Conservation (phyloP, 1,140 invertebrate genomes). For the Papilio glaucus region DNA sequence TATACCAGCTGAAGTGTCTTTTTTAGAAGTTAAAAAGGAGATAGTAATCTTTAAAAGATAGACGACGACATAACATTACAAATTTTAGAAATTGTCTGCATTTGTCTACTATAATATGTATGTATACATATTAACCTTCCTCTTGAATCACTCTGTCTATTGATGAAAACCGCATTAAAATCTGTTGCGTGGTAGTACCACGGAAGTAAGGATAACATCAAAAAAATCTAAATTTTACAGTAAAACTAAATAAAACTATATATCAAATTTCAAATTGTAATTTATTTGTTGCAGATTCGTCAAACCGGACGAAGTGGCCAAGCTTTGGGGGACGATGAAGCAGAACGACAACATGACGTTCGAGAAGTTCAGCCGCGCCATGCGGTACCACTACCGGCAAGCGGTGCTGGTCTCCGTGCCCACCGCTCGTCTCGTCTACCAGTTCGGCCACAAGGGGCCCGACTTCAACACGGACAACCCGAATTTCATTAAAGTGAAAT, state of each 20-base stretch:
- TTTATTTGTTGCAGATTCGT: constrained; percentile 87
- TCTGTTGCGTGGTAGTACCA: too few species aligned
- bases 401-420: constrained; percentile 91
- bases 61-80: too few species aligned
- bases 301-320: constrained; percentile 94
- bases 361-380: constrained; percentile 96
- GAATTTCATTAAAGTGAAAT: constrained; percentile 84
- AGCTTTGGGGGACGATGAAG: constrained; percentile 94
- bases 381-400: constrained; percentile 96
- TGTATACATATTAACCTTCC: too few species aligned
- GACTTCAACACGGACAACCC: constrained; percentile 89
- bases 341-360: constrained; percentile 96
- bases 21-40: too few species aligned
- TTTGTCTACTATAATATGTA: too few species aligned
- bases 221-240: too few species aligned
- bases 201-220: too few species aligned
- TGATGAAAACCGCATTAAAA: too few species aligned
- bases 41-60: too few species aligned
- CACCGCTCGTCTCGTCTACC: constrained; percentile 92
- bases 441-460: constrained; percentile 92
- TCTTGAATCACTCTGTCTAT: too few species aligned
- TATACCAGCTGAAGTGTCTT: too few species aligned
- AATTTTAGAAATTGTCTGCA: too few species aligned
- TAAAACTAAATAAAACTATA: neutral
- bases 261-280: constrained; percentile 17